Conservation (phyloP, 1,140 invertebrate genomes). For the Oreohelix idahoensis region DNA sequence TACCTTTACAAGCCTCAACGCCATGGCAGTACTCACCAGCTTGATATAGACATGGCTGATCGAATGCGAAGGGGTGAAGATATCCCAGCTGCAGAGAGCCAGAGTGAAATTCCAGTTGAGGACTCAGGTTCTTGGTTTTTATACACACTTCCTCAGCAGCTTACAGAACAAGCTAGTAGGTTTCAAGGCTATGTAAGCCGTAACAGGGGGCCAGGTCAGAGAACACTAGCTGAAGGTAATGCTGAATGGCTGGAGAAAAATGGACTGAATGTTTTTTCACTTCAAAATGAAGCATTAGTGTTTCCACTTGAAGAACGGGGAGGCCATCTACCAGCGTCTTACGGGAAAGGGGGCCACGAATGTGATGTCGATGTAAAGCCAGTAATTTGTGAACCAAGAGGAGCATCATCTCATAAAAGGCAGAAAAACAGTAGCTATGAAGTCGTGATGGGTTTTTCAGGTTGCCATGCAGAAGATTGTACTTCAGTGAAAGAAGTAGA, state of each 20-base stretch:
- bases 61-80: not conserved
- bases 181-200: not conserved
- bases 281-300: not conserved
- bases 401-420: not conserved
- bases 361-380: not conserved
- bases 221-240: not conserved
- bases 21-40: not conserved
- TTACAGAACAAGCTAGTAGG: not conserved
- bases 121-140: not conserved
- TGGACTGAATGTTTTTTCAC: not conserved
- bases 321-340: not conserved
- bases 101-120: not conserved
- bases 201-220: no score
- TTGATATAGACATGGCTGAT: not conserved
- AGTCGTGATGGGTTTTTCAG: not conserved
- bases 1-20: not conserved
- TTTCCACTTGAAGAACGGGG: conserved; percentile 3
- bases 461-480: not conserved
- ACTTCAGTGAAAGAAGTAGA: not conserved
- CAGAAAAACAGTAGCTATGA: not conserved
- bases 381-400: not conserved
- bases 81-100: not conserved
- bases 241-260: no score
- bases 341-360: not conserved
- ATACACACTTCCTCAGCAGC: not conserved